Evolutionary conservation across 2,888 invertebrate species (phyloP), one percentile per base, ranked within the genome.

Genomic region (Drosophila lutescens): DNA sequence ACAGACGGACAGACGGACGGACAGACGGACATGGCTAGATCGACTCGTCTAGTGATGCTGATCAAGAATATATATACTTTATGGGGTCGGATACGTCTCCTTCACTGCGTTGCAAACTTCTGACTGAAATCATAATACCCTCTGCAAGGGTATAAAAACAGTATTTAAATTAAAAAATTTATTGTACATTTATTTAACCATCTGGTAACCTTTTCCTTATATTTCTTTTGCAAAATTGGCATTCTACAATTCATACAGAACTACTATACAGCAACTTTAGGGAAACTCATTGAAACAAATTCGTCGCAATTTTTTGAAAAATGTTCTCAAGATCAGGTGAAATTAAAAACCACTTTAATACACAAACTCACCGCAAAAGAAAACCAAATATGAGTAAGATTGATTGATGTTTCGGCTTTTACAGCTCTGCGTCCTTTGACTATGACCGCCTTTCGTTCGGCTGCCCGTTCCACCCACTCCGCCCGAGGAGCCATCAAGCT

Each of bases 291-390:
- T 17, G 10, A 49, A 23, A 17, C n/a, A 49, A 49, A 30, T 47
- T 47, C 7, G n/a, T 20, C 1, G 10, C 10, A 49, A 13, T 6
- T 20, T 34, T 20, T 12, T 13, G 30, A 6, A 34, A 17, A 20
- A 49, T 49, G 49, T 49, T 49, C 8, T 34, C 49, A 15, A 49
- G 49, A 49, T 34, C 34, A 49, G 49, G 49, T 49, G 13, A 49
- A 17, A 4, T 5, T 6, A 20, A 12, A 20, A 17, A 41, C 41
- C 4, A 8, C 40, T 0, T 17, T 4, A 17, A 41, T 34, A 17
- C 17, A 41, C 9, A 17, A 17, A 9, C n/a, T 9, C 9, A 3
- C 17, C 9, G 40, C 4, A 9, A 40, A 40, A 9, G 4, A 41
- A 43, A 10, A 13, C 43, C 23, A 13, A 43, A 43, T 20, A 43